Evolutionary conservation across 2,797 vertebrate genomes (phyloP).

Genomic region (Sebastiscus tertius): DNA sequence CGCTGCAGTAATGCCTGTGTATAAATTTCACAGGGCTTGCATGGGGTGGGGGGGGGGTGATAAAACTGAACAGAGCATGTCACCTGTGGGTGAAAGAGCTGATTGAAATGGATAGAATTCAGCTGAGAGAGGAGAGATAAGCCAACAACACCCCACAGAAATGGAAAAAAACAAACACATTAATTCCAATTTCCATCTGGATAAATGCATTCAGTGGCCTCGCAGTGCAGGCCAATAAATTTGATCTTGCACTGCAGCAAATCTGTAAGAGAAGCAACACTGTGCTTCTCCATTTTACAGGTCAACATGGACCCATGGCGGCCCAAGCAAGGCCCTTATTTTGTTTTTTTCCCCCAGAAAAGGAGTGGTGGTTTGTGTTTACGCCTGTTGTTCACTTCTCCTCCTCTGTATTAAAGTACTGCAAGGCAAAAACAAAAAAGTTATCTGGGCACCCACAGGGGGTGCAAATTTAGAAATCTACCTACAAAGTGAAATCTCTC

Average conservation of each 20-base stretch:
- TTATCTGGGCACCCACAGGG: slow-evolving; percentile 42
- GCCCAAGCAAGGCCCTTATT: slow-evolving; percentile 22
- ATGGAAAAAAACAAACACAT: slow-evolving; percentile 62
- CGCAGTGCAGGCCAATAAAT: slow-evolving; percentile 48
- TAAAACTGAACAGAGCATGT: slow-evolving; percentile 47
- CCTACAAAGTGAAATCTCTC: slow-evolving; percentile 41
- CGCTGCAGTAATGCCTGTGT: slow-evolving; percentile 72
- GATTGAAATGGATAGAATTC: slow-evolving; percentile 68
- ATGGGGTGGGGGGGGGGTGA: background rate
- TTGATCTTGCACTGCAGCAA: slow-evolving; percentile 71
- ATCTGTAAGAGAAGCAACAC: slow-evolving; percentile 60
- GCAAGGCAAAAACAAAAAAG: slow-evolving; percentile 59
- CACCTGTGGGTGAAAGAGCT: slow-evolving; percentile 70
- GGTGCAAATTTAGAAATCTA: slow-evolving; percentile 49
- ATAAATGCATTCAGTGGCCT: slow-evolving; percentile 53
- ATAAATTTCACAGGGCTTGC: slow-evolving; percentile 40
- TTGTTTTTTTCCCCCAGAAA: background rate
- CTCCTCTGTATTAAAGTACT: slow-evolving; percentile 25
- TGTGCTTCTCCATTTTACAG: slow-evolving; percentile 48
- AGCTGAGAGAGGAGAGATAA: slow-evolving; percentile 7
- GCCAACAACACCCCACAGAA: slow-evolving; percentile 34
- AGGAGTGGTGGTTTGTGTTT: background rate
- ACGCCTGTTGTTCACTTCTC: slow-evolving; percentile 26
- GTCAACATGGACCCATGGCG: slow-evolving; percentile 56
- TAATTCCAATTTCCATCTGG: slow-evolving; percentile 62